Evolutionary conservation across 2,888 invertebrate genomes (phyloP).

Genomic region (Aleiodes alternator): DNA sequence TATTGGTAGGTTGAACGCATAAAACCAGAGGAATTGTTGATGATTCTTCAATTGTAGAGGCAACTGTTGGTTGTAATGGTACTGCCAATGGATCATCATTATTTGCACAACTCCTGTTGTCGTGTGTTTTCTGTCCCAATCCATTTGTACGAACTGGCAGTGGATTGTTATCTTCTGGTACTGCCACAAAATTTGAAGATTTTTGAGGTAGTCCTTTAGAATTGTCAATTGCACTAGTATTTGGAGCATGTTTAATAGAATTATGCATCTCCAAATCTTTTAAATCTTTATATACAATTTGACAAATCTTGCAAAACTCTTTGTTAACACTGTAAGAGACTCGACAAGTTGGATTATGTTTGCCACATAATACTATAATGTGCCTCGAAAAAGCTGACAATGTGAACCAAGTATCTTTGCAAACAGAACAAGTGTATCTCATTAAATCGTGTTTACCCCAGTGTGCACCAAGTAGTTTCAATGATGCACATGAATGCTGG

Average conservation of each 20-base stretch:
- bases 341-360: constrained; percentile 4
- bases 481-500: background rate
- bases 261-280: constrained; percentile 27
- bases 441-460: constrained; percentile 2
- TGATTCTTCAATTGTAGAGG: too few relatives aligned
- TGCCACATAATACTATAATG: background rate
- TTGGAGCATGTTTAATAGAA: background rate
- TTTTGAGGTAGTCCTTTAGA: background rate
- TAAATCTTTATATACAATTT: constrained; percentile 5
- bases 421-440: constrained; percentile 16
- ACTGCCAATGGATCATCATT: too few relatives aligned
- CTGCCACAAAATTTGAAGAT: background rate
- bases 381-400: background rate
- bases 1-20: background rate
- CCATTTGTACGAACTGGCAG: too few relatives aligned
- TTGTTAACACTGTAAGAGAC: background rate
- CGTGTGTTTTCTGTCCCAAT: too few relatives aligned
- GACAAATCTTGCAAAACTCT: constrained; percentile 60
- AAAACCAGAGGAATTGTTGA: background rate
- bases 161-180: background rate
- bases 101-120: too few relatives aligned
- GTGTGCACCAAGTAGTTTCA: background rate
- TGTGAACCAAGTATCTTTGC: background rate
- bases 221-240: background rate
- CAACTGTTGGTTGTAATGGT: too few relatives aligned